phyloP scores from a whole-genome alignment of 2,888 invertebrate genomes.

The Harpagoxenus sublaevis region DNA sequence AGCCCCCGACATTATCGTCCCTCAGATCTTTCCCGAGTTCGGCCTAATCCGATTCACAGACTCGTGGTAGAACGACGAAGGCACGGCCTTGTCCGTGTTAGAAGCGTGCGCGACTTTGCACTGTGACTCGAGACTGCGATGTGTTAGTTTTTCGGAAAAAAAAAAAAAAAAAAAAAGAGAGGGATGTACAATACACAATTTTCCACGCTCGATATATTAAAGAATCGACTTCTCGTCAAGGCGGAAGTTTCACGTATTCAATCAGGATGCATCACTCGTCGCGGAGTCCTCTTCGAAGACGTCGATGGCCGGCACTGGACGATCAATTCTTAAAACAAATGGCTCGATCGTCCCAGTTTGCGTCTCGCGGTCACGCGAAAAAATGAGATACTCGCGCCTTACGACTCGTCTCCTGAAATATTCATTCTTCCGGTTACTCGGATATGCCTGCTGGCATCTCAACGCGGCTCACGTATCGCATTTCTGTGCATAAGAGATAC shows the following conservation, averaged over 20 bases:
- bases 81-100: background rate
- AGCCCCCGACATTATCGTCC: constrained; percentile 41
- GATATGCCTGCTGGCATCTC: constrained; percentile 18
- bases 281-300: background rate
- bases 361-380: constrained; percentile 47
- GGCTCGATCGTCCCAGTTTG: constrained; percentile 54
- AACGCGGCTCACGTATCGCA: constrained; percentile 50
- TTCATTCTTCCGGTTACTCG: constrained; percentile 60
- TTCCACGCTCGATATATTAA: background rate
- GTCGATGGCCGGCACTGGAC: constrained; percentile 33
- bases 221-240: background rate
- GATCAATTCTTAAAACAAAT: constrained; percentile 66
- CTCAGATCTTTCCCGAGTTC: constrained; percentile 44
- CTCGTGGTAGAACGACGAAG: background rate
- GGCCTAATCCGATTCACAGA: constrained; percentile 42
- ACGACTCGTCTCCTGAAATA: constrained; percentile 56
- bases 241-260: background rate
- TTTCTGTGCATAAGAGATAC: constrained; percentile 51
- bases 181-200: background rate
- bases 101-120: background rate
- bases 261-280: background rate
- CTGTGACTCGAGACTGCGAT: background rate
- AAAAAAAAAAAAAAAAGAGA: background rate
- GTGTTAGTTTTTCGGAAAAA: background rate
- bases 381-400: constrained; percentile 62